Conservation (phyloP, 2,797 vertebrate genomes). For the Helarctos malayanus region DNA sequence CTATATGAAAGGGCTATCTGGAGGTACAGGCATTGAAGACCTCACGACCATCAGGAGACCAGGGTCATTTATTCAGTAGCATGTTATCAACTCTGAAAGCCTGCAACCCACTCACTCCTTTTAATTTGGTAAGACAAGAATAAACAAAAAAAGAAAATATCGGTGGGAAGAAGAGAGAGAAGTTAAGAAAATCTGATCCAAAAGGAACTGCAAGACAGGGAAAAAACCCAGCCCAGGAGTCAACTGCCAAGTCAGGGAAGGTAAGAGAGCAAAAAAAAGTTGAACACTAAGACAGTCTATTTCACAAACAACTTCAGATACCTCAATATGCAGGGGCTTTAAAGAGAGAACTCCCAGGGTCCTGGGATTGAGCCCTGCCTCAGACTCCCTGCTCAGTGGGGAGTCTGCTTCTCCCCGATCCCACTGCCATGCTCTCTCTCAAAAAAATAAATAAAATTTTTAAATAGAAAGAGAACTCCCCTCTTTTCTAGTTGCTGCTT, state of each 20-base stretch:
- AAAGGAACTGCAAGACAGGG: background rate
- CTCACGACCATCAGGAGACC: background rate
- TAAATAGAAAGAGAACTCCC: background rate
- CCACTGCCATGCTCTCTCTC: too few relatives aligned
- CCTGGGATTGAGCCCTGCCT: background rate
- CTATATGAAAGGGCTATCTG: background rate
- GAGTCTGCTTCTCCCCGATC: too few relatives aligned
- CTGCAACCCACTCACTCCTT: background rate
- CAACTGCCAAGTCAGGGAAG: background rate
- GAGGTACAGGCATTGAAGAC: background rate
- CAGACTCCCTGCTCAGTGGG: background rate
- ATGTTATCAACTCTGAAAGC: background rate
- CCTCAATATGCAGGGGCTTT: background rate
- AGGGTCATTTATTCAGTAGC: background rate
- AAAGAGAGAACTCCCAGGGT: background rate
- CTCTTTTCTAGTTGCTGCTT: background rate
- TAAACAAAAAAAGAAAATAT: background rate
- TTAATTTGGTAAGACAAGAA: background rate
- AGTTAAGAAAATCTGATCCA: background rate
- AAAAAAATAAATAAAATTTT: too few relatives aligned
- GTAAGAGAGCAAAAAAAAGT: background rate
- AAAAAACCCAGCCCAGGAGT: background rate
- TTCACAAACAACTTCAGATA: background rate
- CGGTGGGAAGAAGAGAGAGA: background rate
- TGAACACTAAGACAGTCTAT: background rate